Percentiles rank a stretch among this genome's conserved stretches.
These are phyloP conservation scores for Notolepis coatsorum DNA, from an alignment of 2,797 vertebrate genomes.

Conservation along the genomic window DNA sequence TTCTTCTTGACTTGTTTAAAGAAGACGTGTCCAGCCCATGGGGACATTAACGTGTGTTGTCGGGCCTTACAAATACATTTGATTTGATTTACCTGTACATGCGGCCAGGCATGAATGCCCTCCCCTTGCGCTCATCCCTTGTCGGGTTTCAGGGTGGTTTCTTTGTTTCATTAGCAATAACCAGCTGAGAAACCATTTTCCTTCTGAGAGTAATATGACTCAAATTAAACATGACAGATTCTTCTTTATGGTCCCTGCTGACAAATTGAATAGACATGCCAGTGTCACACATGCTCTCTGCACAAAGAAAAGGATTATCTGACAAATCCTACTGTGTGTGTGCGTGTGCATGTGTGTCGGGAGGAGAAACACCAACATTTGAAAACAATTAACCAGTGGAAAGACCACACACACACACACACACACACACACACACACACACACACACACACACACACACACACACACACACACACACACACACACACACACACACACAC, in stretches of 20 bases:
- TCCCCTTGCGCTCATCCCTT: background rate
- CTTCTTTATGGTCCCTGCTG: background rate
- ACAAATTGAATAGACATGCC: slow-evolving; percentile 15
- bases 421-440: background rate
- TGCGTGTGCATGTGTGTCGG: background rate
- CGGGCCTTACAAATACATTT: no score
- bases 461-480: background rate
- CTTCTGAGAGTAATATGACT: no score
- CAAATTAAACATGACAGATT: background rate
- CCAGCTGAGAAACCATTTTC: background rate
- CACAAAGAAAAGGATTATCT: slow-evolving; percentile 12
- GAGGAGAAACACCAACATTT: background rate
- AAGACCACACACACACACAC: no score
- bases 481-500: background rate
- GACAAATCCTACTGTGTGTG: slow-evolving; percentile 2
- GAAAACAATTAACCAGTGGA: slow-evolving; percentile 33
- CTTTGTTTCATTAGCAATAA: background rate
- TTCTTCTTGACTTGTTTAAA: no score
- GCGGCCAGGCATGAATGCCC: no score
- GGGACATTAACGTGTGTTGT: no score
- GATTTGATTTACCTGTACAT: no score
- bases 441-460: background rate
- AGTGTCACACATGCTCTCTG: background rate
- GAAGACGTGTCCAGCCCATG: no score
- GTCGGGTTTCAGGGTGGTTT: no score